Percentiles rank a stretch among this genome's conserved stretches.
Conservation (phyloP, 2,888 invertebrate species). For the Lochmaea capreae region DNA sequence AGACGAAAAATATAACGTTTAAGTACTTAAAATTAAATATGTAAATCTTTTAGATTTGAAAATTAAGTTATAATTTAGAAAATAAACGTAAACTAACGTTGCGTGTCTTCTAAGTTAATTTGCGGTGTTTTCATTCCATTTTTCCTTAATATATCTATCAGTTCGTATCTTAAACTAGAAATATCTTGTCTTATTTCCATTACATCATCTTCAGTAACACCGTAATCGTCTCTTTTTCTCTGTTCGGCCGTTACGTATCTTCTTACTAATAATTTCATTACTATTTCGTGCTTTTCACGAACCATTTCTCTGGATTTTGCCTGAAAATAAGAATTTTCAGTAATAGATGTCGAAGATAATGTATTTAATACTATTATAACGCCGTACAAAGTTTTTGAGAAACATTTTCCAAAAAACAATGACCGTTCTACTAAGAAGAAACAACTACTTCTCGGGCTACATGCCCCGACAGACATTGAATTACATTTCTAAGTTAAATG, state of each 20-base stretch:
- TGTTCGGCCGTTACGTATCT: conserved; percentile 88
- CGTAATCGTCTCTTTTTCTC: conserved; percentile 88
- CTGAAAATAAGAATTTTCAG: conserved; percentile 62
- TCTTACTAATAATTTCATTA: conserved; percentile 89
- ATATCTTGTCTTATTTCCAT: conserved; percentile 98
- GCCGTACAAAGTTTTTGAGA: too few species aligned
- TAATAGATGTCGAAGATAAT: conserved; percentile 12
- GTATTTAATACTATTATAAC: background rate
- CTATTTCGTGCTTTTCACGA: conserved; percentile 79
- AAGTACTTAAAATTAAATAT: too few species aligned
- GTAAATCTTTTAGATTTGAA: background rate
- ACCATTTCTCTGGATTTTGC: conserved; percentile 81
- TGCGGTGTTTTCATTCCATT: conserved; percentile 90
- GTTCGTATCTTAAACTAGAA: conserved; percentile 91
- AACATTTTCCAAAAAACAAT: too few species aligned
- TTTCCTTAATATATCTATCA: conserved; percentile 89
- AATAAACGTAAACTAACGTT: conserved; percentile 64
- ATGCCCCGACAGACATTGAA: too few species aligned
- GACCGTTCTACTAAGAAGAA: too few species aligned
- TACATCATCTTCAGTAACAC: conserved; percentile 96
- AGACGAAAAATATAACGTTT: too few species aligned
- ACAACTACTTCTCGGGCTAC: too few species aligned
- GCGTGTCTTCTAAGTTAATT: conserved; percentile 75
- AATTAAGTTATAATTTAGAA: background rate
- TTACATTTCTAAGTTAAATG: too few species aligned